These are phyloP conservation scores for Torymus aiolomorphi DNA, from an alignment of 2,888 invertebrate genomes.

Conservation along the genomic window DNA sequence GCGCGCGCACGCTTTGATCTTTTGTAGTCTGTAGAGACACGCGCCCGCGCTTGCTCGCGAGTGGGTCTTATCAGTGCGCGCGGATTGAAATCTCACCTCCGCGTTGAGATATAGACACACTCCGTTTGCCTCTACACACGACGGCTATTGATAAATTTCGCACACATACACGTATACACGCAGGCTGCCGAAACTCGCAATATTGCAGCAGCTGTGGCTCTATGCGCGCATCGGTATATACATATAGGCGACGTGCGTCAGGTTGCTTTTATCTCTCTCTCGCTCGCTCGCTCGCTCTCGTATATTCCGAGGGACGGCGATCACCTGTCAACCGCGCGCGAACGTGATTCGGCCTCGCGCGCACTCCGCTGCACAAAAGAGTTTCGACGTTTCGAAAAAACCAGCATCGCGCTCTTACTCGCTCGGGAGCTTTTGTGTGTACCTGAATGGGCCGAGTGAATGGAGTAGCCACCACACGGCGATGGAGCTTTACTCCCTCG, in stretches of 20 bases:
- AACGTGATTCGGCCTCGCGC: too few relatives aligned
- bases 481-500: too few relatives aligned
- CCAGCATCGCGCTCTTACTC: too few relatives aligned
- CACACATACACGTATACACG: neutral
- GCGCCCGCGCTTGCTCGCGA: too few relatives aligned
- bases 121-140: neutral
- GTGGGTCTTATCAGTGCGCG: neutral
- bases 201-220: constrained; percentile 66
- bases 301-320: constrained; percentile 11
- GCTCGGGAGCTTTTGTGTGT: too few relatives aligned
- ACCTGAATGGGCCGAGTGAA: too few relatives aligned
- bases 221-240: constrained; percentile 62
- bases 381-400: too few relatives aligned
- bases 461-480: too few relatives aligned
- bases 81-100: constrained; percentile 28
- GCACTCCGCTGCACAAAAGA: too few relatives aligned
- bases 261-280: constrained; percentile 70
- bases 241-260: constrained; percentile 70
- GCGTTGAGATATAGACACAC: neutral
- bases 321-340: constrained; percentile 31
- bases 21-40: constrained; percentile 5
- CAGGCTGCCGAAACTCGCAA: constrained; percentile 59
- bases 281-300: constrained; percentile 12
- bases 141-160: constrained; percentile 22
- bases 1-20: constrained; percentile 34